A percentile compares a stretch with the other conserved stretches of the same genome.
These are phyloP conservation scores for Caenorhabditis remanei DNA, from an alignment of 1,140 invertebrate species.

Conservation along the genomic window DNA sequence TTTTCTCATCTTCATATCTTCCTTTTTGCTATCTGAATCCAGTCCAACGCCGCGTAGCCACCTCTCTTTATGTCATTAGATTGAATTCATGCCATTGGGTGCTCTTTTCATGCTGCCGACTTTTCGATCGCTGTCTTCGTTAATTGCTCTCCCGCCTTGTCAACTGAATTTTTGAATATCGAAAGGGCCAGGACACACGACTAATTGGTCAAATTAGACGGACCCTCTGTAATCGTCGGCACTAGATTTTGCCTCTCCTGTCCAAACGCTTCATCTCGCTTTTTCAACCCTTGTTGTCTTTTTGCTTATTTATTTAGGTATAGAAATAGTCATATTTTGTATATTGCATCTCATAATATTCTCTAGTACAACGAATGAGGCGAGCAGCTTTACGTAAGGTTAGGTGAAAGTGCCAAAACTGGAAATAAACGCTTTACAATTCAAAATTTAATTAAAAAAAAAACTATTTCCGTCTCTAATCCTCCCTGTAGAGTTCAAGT, in stretches of 20 bases:
- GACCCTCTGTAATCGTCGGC: constrained; percentile 8
- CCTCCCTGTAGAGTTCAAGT: no score
- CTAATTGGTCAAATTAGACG: constrained; percentile 50
- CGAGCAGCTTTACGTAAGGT: not conserved
- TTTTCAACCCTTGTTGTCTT: not conserved
- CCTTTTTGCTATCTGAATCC: constrained; percentile 44
- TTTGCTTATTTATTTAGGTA: constrained; percentile 22
- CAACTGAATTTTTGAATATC: constrained; percentile 31
- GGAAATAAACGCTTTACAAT: not conserved
- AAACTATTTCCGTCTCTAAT: not conserved
- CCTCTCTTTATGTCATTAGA: constrained; percentile 15
- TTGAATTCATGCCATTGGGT: not conserved
- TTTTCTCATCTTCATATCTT: constrained; percentile 51
- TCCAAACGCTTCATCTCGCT: not conserved
- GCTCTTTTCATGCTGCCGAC: constrained; percentile 31
- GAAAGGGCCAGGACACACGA: not conserved
- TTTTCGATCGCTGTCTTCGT: not conserved
- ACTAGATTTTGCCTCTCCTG: constrained; percentile 16
- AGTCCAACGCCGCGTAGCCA: not conserved
- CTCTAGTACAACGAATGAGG: not conserved
- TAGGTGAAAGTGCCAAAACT: not conserved
- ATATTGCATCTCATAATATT: constrained; percentile 25
- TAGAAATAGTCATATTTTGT: constrained; percentile 24
- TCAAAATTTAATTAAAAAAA: not conserved
- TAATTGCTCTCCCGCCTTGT: constrained; percentile 37